These are phyloP conservation scores for Allophyes oxyacanthae DNA, from an alignment of 2,888 invertebrate species.

Conservation along the genomic window DNA sequence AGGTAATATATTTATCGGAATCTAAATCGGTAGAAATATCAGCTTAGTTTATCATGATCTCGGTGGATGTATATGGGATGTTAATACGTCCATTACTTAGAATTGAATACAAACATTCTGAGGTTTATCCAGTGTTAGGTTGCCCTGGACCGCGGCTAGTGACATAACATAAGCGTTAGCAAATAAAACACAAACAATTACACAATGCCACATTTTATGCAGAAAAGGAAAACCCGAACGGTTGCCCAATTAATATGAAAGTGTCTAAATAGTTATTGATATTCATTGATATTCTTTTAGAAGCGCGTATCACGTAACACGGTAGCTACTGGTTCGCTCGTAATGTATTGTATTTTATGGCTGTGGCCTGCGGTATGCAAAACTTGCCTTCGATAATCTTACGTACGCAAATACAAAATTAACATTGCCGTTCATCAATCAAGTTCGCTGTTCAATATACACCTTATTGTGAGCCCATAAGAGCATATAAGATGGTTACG, in stretches of 20 bases:
- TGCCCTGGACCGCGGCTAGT: slow-evolving; percentile 7
- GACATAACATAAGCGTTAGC: slow-evolving; percentile 20
- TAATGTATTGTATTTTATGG: slow-evolving; percentile 85
- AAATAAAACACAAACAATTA: slow-evolving; percentile 39
- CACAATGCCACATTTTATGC: slow-evolving; percentile 47
- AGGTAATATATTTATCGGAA: slow-evolving; percentile 21
- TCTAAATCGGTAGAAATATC: slow-evolving; percentile 36
- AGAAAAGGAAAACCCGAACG: slow-evolving; percentile 55
- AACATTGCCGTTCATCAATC: slow-evolving; percentile 62
- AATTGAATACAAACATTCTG: slow-evolving; percentile 7
- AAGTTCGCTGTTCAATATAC: slow-evolving; percentile 47
- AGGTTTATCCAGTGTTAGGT: slow-evolving; percentile 5
- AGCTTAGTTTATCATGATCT: slow-evolving; percentile 9
- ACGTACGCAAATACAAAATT: slow-evolving; percentile 70
- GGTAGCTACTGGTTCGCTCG: slow-evolving; percentile 77
- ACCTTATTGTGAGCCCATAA: slow-evolving; percentile 54
- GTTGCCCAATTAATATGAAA: slow-evolving; percentile 71
- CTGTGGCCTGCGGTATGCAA: slow-evolving; percentile 84
- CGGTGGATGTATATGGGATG: slow-evolving; percentile 34
- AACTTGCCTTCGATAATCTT: slow-evolving; percentile 83
- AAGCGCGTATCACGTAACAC: slow-evolving; percentile 80
- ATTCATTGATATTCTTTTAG: slow-evolving; percentile 73
- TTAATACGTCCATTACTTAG: slow-evolving; percentile 24
- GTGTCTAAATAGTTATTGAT: slow-evolving; percentile 66
- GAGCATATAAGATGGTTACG: slow-evolving; percentile 16